Percentiles rank a stretch among this genome's conserved stretches.
Conservation (phyloP, 2,797 vertebrate genomes). For the Pristis pectinata region DNA sequence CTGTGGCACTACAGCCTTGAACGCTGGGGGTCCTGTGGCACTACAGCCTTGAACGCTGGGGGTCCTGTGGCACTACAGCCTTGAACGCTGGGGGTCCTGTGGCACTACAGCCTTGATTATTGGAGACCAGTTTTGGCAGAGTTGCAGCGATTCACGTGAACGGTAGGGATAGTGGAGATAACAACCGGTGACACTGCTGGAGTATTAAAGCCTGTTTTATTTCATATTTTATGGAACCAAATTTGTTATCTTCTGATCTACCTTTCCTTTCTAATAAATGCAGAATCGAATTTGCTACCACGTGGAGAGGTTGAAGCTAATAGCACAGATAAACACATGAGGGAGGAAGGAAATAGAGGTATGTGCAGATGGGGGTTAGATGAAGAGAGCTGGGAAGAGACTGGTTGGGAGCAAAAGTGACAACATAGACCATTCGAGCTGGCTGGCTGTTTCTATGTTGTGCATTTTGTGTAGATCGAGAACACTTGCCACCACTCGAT, state of each 20-base stretch:
- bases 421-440: not conserved
- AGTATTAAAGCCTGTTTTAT: not conserved
- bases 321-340: too few species aligned
- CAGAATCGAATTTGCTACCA: not conserved
- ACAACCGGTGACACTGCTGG: not conserved
- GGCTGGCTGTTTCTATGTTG: not conserved
- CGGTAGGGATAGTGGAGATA: not conserved
- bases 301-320: not conserved
- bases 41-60: not conserved
- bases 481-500: not conserved
- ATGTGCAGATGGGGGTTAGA: too few species aligned
- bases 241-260: not conserved
- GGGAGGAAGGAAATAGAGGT: too few species aligned
- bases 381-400: too few species aligned
- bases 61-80: not conserved
- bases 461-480: too few species aligned
- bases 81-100: not conserved
- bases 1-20: not conserved
- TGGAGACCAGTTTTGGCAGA: not conserved
- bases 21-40: not conserved
- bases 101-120: too few species aligned
- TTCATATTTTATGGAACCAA: not conserved
- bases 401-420: too few species aligned
- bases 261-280: not conserved
- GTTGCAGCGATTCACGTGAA: not conserved